phyloP scores from a whole-genome alignment of 2,797 vertebrate genomes.

The Phataginus tricuspis region DNA sequence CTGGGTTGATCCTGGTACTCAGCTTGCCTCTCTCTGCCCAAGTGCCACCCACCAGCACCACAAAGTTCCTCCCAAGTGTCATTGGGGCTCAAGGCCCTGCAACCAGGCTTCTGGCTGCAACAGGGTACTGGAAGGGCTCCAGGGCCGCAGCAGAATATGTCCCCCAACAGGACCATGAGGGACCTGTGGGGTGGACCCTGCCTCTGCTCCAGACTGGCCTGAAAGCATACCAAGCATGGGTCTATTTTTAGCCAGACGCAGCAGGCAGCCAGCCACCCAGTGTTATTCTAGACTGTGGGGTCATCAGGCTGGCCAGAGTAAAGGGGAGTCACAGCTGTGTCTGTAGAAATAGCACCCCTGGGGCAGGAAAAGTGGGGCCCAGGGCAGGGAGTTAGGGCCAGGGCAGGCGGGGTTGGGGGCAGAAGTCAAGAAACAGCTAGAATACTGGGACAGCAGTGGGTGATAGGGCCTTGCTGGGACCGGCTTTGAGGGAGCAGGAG shows the following conservation, averaged over 20 bases:
- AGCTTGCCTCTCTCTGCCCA: neutral
- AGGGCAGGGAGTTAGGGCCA: neutral
- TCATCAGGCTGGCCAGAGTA: conserved; percentile 15
- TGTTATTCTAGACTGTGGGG: conserved; percentile 35
- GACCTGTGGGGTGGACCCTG: neutral
- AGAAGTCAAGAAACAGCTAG: neutral
- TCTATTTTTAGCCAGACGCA: conserved; percentile 60
- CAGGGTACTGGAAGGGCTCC: neutral
- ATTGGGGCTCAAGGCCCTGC: neutral
- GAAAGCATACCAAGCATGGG: neutral
- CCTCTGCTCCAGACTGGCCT: neutral
- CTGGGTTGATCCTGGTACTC: neutral
- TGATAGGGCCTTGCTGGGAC: neutral
- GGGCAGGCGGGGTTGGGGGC: neutral
- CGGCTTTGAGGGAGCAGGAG: neutral
- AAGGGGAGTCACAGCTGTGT: neutral
- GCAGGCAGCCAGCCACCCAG: neutral
- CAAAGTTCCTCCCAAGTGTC: neutral
- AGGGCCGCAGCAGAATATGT: neutral
- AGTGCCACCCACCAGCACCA: neutral
- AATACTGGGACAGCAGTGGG: neutral
- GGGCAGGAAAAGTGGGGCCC: neutral
- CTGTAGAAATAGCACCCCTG: neutral
- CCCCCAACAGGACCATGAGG: neutral
- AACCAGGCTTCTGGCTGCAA: neutral